Percentiles rank a stretch among this genome's conserved stretches.
These are phyloP conservation scores for Oreochromis spilurus DNA, from an alignment of 2,113 vertebrate species.

Conservation along the genomic window DNA sequence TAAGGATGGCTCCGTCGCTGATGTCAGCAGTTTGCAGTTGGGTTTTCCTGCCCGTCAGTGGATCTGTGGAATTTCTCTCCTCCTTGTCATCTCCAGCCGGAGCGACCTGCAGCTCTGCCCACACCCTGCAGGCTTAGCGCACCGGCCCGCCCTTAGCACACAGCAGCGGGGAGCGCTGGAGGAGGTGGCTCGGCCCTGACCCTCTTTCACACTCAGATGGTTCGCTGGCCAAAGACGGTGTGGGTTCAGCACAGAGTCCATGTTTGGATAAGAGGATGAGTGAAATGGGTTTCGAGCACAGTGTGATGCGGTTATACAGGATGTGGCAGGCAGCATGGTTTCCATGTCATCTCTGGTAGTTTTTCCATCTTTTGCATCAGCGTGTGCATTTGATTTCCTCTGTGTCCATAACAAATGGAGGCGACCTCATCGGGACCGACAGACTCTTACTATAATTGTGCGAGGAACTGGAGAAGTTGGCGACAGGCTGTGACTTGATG, in stretches of 20 bases:
- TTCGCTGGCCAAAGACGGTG: conserved; percentile 16
- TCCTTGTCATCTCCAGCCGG: conserved; percentile 48
- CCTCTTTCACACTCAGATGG: conserved; percentile 24
- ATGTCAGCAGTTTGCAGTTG: conserved; percentile 54
- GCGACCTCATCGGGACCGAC: not conserved
- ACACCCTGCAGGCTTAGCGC: conserved; percentile 10
- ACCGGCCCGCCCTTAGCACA: conserved; percentile 40
- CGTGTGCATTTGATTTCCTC: not conserved
- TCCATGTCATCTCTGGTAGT: not conserved
- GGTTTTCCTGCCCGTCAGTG: conserved; percentile 43
- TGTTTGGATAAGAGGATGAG: conserved; percentile 15
- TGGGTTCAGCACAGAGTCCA: not conserved
- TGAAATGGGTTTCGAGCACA: not conserved
- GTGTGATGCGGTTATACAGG: not conserved
- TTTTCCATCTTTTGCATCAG: not conserved
- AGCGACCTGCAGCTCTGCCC: not conserved
- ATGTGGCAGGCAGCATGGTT: not conserved
- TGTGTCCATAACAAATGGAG: not conserved
- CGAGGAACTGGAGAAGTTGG: not conserved
- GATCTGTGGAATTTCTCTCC: conserved; percentile 71
- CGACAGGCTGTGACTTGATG: not conserved
- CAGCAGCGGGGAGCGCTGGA: not conserved
- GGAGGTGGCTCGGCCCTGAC: not conserved
- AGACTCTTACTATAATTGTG: not conserved
- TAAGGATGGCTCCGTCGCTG: conserved; percentile 32